phyloP scores from a whole-genome alignment of 2,888 invertebrate species.

The Xestoiulus laeticollis region DNA sequence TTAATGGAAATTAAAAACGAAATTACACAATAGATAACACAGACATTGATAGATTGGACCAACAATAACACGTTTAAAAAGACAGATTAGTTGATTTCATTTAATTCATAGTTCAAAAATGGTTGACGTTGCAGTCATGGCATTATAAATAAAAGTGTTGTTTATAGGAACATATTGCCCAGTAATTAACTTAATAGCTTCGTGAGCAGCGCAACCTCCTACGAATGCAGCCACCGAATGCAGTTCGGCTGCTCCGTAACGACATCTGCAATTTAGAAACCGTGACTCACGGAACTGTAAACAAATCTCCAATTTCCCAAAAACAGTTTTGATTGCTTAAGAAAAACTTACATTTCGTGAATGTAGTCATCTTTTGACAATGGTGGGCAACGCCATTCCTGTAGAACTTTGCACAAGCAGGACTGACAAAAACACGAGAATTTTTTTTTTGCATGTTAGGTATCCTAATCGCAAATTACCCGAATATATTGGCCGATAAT shows the following conservation, averaged over 20 bases:
- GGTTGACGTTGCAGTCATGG: slow-evolving; percentile 84
- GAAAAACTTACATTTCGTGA: slow-evolving; percentile 81
- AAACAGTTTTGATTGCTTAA: background rate
- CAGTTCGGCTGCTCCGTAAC: slow-evolving; percentile 93
- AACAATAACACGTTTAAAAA: background rate
- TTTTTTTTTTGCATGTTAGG: background rate
- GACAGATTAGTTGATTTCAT: background rate
- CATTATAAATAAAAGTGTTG: slow-evolving; percentile 96
- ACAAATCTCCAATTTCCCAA: background rate
- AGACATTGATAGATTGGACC: background rate
- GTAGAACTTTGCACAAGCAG: slow-evolving; percentile 75
- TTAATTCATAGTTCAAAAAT: slow-evolving; percentile 77
- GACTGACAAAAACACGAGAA: slow-evolving; percentile 63
- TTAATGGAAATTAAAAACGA: background rate
- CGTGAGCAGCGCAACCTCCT: slow-evolving; percentile 93
- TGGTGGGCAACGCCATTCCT: slow-evolving; percentile 85
- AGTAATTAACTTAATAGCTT: slow-evolving; percentile 93
- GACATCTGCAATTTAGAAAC: slow-evolving; percentile 67
- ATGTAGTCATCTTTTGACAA: slow-evolving; percentile 88
- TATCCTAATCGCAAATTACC: background rate
- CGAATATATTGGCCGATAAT: background rate
- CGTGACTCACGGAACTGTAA: background rate
- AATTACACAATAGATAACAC: background rate
- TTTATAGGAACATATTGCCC: slow-evolving; percentile 95
- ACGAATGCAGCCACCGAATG: slow-evolving; percentile 93